A percentile compares a stretch with the other conserved stretches of the same genome.
phyloP scores from a whole-genome alignment of 2,888 invertebrate genomes.

The Pachymerium ferrugineum region DNA sequence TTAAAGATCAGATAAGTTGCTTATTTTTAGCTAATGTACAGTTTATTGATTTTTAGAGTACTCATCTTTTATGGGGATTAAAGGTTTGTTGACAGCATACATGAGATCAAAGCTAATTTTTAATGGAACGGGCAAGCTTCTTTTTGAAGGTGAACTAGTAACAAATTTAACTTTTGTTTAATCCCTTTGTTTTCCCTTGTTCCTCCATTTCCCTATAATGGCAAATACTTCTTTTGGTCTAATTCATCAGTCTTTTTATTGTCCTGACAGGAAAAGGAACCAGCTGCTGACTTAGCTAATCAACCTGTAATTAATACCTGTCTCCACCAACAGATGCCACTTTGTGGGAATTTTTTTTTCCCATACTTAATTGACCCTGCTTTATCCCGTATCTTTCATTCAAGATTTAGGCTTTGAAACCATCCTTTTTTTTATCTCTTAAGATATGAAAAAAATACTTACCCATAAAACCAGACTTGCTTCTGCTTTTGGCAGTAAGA shows the following conservation, averaged over 20 bases:
- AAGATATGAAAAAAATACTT: conserved; percentile 38
- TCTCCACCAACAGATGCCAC: not conserved
- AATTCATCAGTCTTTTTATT: not conserved
- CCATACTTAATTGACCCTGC: not conserved
- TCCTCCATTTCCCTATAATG: not conserved
- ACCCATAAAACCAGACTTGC: conserved; percentile 62
- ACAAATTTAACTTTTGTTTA: too few relatives aligned
- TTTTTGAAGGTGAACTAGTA: too few relatives aligned
- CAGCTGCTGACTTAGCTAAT: not conserved
- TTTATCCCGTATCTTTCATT: not conserved
- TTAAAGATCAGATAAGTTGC: too few relatives aligned
- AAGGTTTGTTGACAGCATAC: too few relatives aligned
- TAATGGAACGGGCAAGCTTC: too few relatives aligned
- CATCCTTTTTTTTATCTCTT: too few relatives aligned
- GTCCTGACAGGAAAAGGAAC: not conserved
- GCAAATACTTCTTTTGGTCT: not conserved
- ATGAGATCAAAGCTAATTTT: too few relatives aligned
- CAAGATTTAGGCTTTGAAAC: not conserved
- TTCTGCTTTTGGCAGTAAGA: conserved; percentile 71
- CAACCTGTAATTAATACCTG: conserved; percentile 15
- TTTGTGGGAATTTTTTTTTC: not conserved
- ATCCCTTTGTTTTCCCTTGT: not conserved
- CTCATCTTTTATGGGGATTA: too few relatives aligned
- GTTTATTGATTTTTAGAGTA: too few relatives aligned
- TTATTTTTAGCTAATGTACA: too few relatives aligned